Percentiles rank a stretch among this genome's conserved stretches.
Conservation (phyloP, 2,888 invertebrate genomes). For the Noctua comes region DNA sequence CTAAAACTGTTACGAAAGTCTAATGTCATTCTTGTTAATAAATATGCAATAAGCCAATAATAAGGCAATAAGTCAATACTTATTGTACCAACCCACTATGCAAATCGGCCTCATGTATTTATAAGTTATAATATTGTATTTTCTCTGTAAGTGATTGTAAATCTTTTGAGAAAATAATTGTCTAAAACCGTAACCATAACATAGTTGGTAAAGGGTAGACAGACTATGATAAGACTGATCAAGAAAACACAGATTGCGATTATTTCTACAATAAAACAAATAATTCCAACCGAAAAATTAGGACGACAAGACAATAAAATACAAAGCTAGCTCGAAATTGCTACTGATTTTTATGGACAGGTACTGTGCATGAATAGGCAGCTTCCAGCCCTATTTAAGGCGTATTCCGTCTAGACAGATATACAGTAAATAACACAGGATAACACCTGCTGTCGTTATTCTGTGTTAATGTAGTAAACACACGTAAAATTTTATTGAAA, state of each 20-base stretch:
- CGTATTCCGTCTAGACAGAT: slow-evolving; percentile 45
- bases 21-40: no score
- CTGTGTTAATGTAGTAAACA: slow-evolving; percentile 42
- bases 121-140: no score
- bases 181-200: no score
- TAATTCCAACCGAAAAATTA: not conserved
- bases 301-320: not conserved
- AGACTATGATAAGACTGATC: not conserved
- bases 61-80: no score
- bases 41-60: no score
- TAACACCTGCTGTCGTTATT: slow-evolving; percentile 41
- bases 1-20: no score
- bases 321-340: slow-evolving; percentile 17
- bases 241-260: not conserved
- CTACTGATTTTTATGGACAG: slow-evolving; percentile 14
- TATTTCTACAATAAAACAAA: not conserved
- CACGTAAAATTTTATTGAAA: slow-evolving; percentile 42
- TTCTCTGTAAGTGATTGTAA: no score
- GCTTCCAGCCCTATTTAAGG: slow-evolving; percentile 13
- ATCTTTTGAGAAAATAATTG: no score
- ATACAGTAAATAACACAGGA: slow-evolving; percentile 37
- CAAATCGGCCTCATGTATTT: no score
- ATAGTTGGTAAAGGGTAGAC: not conserved
- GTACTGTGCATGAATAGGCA: slow-evolving; percentile 8
- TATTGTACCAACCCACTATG: no score